Percentiles rank a stretch among this genome's conserved stretches.
Conservation (phyloP, 2,888 invertebrate genomes). For the Myopa tessellatipennis region DNA sequence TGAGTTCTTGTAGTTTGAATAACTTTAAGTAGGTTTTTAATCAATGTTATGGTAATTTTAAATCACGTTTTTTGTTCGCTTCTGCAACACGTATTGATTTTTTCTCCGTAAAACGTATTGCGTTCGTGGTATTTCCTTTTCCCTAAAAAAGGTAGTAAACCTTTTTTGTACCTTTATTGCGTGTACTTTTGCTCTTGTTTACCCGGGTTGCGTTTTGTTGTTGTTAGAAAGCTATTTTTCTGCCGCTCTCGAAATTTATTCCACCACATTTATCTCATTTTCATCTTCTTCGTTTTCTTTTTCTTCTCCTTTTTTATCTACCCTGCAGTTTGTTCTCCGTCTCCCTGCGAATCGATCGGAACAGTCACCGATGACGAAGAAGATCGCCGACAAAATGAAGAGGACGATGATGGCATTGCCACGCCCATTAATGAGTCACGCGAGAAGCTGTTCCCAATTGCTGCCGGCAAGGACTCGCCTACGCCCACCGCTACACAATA, state of each 20-base stretch:
- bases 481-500: slow-evolving; percentile 54
- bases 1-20: too few species aligned
- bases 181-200: slow-evolving; percentile 5
- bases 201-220: not conserved
- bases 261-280: not conserved
- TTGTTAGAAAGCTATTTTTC: not conserved
- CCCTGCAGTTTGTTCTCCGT: slow-evolving; percentile 78
- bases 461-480: slow-evolving; percentile 51
- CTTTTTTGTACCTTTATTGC: not conserved
- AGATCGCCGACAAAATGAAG: slow-evolving; percentile 18
- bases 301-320: slow-evolving; percentile 54
- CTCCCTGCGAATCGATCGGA: slow-evolving; percentile 80
- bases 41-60: too few species aligned
- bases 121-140: not conserved
- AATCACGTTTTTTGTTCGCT: too few species aligned
- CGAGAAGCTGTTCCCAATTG: slow-evolving; percentile 58
- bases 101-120: slow-evolving; percentile 5
- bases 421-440: slow-evolving; percentile 64
- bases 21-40: too few species aligned
- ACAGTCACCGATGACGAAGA: slow-evolving; percentile 74
- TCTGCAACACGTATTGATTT: not conserved
- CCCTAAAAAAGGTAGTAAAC: too few species aligned
- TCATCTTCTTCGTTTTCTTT: slow-evolving; percentile 18
- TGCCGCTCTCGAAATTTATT: not conserved
- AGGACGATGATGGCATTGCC: slow-evolving; percentile 46